These are phyloP conservation scores for Chionodraco myersi DNA, from an alignment of 2,113 vertebrate species.

Conservation along the genomic window DNA sequence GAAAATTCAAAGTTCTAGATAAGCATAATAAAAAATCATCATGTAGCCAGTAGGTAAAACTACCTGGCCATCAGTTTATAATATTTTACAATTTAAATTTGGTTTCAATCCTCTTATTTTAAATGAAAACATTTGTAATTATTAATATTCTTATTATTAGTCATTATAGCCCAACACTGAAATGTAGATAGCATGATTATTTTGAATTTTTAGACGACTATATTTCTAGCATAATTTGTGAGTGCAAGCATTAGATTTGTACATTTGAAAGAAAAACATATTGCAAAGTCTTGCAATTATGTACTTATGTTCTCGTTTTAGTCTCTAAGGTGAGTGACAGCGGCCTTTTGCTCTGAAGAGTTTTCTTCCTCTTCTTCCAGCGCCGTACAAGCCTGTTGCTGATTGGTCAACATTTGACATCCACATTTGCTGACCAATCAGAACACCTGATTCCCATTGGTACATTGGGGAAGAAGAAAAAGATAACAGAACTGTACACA, in stretches of 20 bases:
- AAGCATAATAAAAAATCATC: background rate
- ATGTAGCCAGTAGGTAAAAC: background rate
- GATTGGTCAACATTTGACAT: constrained; percentile 83
- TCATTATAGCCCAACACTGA: too few species aligned
- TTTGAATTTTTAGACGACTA: background rate
- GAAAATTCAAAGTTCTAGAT: background rate
- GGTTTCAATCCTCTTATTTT: too few species aligned
- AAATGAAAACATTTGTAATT: too few species aligned
- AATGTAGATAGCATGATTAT: too few species aligned
- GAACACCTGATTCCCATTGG: constrained; percentile 79
- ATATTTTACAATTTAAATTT: background rate
- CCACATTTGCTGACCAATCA: constrained; percentile 85
- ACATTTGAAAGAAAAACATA: background rate
- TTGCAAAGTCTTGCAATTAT: background rate
- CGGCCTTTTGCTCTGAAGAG: constrained; percentile 31
- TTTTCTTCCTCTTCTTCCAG: background rate
- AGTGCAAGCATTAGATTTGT: background rate
- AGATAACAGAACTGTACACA: constrained; percentile 83
- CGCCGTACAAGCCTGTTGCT: constrained; percentile 76
- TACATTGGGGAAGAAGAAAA: constrained; percentile 84
- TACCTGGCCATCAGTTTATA: background rate
- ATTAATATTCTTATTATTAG: too few species aligned
- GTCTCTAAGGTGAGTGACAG: constrained; percentile 33
- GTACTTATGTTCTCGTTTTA: background rate
- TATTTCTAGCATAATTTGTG: background rate